These are phyloP conservation scores for Ellobium chinense DNA, from an alignment of 2,888 invertebrate species.

Conservation along the genomic window DNA sequence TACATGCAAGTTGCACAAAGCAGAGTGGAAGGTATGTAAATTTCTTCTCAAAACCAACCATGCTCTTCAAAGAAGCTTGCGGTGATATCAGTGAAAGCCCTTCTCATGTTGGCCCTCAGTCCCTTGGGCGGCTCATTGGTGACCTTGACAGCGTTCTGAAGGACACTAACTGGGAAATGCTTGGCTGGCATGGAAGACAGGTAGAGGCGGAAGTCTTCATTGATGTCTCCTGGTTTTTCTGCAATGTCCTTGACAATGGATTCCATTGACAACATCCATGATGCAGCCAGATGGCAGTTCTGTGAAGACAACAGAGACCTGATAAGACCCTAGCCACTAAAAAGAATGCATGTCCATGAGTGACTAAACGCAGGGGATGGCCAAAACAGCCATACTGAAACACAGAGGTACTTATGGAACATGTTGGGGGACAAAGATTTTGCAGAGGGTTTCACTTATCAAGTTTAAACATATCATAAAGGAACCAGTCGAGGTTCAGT, in stretches of 20 bases:
- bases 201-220: conserved; percentile 78
- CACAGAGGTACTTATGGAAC: no score
- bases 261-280: conserved; percentile 80
- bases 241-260: conserved; percentile 76
- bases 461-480: no score
- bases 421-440: no score
- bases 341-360: no score
- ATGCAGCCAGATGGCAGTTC: conserved; percentile 80
- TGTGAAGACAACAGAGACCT: no score
- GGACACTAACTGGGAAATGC: conserved; percentile 78
- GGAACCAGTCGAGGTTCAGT: no score
- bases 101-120: conserved; percentile 87
- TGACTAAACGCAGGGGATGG: no score
- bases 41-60: conserved; percentile 83
- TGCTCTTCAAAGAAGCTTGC: conserved; percentile 90
- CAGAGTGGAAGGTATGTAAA: no score
- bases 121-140: conserved; percentile 80
- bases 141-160: conserved; percentile 80
- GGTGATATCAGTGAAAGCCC: conserved; percentile 90
- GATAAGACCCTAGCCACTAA: no score
- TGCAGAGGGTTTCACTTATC: no score
- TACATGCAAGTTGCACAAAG: no score
- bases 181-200: conserved; percentile 79
- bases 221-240: conserved; percentile 76
- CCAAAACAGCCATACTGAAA: no score